Conservation (phyloP, 2,113 vertebrate genomes). For the Xiphophorus couchianus region DNA sequence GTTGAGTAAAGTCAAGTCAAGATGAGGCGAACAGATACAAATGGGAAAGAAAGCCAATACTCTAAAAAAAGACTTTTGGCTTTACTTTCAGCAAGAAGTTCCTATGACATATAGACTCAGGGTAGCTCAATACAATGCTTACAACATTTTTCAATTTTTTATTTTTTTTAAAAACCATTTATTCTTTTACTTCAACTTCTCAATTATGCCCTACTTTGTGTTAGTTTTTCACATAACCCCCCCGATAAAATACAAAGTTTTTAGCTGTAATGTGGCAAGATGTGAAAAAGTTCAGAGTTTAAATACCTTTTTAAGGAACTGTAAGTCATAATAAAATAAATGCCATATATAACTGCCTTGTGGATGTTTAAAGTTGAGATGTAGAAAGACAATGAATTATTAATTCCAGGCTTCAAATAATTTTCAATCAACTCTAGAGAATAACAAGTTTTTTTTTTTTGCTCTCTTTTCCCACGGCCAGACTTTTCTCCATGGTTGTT, state of each 20-base stretch:
- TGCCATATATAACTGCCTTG: not conserved
- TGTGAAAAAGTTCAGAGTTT: not conserved
- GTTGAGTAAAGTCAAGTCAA: no score
- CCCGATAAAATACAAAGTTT: constrained; percentile 19
- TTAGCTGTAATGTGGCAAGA: not conserved
- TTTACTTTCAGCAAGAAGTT: no score
- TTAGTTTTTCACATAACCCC: constrained; percentile 2
- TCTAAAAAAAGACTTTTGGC: no score
- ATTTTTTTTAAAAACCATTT: not conserved
- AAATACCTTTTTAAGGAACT: not conserved
- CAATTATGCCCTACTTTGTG: not conserved
- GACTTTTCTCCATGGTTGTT: not conserved
- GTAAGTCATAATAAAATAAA: not conserved
- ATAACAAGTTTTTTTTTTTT: not conserved
- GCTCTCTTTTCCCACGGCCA: not conserved
- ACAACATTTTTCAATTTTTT: no score
- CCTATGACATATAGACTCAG: no score
- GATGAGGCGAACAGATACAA: no score
- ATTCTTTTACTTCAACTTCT: not conserved
- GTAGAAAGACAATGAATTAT: not conserved
- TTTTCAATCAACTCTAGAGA: constrained; percentile 13
- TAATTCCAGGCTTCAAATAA: not conserved
- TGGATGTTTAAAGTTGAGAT: not conserved
- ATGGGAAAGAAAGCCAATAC: no score
- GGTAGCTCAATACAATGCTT: no score